Conservation (phyloP, 2,888 invertebrate species). For the Malthinus flaveolus region DNA sequence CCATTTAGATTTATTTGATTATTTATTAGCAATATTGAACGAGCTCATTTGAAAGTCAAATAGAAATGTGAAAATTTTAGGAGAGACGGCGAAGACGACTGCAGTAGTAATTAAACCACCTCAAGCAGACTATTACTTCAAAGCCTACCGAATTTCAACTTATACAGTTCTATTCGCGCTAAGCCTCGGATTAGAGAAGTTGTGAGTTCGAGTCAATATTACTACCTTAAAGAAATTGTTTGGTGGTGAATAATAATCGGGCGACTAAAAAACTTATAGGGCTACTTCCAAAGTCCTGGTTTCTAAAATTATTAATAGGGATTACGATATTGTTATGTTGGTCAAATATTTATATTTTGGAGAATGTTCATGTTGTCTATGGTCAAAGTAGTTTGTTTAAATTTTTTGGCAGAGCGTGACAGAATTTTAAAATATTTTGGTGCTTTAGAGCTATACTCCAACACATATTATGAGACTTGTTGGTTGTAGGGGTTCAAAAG, state of each 20-base stretch:
- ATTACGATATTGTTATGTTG: no score
- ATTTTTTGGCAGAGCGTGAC: no score
- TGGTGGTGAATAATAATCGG: background rate
- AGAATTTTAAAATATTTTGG: no score
- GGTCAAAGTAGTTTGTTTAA: no score
- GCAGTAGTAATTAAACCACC: conserved; percentile 23
- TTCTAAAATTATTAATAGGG: no score
- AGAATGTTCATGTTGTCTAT: no score
- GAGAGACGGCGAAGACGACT: background rate
- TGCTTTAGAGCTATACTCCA: no score
- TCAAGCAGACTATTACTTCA: conserved; percentile 22
- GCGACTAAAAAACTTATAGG: no score
- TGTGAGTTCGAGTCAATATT: conserved; percentile 4
- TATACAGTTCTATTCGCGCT: background rate
- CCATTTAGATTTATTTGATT: background rate
- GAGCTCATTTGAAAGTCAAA: conserved; percentile 1
- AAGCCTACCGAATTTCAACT: conserved; percentile 22
- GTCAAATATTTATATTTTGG: no score
- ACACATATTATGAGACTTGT: no score
- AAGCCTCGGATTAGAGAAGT: conserved; percentile 2
- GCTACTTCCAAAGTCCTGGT: no score
- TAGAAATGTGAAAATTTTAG: conserved; percentile 1
- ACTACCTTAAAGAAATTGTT: background rate
- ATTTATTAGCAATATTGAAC: conserved; percentile 2
- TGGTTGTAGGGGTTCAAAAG: no score